Evolutionary conservation across 2,797 vertebrate species (phyloP).

Genomic region (Pipistrellus pipistrellus): DNA sequence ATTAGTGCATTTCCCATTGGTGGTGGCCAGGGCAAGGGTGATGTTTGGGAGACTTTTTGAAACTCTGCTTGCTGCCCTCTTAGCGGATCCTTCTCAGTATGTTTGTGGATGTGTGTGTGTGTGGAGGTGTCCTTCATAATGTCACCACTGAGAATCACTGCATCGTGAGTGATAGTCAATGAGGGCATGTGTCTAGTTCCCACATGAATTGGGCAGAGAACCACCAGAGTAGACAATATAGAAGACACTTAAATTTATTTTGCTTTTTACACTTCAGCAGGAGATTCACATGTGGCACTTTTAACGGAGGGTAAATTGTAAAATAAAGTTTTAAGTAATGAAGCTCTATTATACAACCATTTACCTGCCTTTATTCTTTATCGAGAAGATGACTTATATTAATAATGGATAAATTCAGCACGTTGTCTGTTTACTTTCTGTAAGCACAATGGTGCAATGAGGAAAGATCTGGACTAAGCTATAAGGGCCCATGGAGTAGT

Average conservation of each 20-base stretch:
- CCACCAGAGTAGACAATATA: background rate
- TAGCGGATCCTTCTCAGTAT: background rate
- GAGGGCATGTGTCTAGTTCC: background rate
- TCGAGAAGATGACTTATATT: constrained; percentile 6
- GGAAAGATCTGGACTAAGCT: background rate
- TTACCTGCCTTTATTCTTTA: constrained; percentile 13
- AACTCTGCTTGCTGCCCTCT: background rate
- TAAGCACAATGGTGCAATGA: background rate
- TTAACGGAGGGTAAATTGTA: background rate
- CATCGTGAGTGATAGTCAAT: background rate
- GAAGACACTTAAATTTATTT: background rate
- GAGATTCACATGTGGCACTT: background rate
- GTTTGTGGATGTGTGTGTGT: background rate
- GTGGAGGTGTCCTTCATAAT: background rate
- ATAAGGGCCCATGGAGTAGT: background rate
- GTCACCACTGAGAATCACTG: background rate
- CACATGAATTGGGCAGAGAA: background rate
- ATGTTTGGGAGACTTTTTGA: constrained; percentile 43
- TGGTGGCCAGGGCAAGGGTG: background rate
- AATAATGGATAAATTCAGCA: constrained; percentile 48
- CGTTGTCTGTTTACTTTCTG: background rate
- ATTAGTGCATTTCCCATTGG: constrained; percentile 7
- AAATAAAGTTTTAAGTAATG: constrained; percentile 20
- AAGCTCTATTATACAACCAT: background rate
- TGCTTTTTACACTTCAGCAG: background rate